A percentile compares a stretch with the other conserved stretches of the same genome.
Evolutionary conservation across 1,140 invertebrate species (phyloP).

Genomic region (Muscidifurax raptorellus): DNA sequence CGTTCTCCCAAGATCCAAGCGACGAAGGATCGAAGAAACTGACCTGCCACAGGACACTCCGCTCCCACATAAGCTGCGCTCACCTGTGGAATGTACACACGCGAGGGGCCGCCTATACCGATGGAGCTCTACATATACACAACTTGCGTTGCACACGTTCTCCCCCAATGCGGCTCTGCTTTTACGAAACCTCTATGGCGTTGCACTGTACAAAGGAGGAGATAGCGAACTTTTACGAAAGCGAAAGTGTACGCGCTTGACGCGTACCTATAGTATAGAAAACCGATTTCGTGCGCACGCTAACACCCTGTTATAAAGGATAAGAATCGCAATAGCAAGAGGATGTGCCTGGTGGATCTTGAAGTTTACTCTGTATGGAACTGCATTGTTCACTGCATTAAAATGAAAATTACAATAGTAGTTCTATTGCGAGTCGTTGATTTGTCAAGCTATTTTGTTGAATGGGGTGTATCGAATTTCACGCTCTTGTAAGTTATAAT

Average conservation of each 20-base stretch:
- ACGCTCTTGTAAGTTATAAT: neutral
- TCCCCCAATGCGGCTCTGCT: neutral
- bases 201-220: neutral
- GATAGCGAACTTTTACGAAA: constrained; percentile 40
- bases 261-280: neutral
- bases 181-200: constrained; percentile 30
- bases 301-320: neutral
- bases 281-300: neutral
- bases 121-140: constrained; percentile 10
- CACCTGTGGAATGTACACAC: neutral
- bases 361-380: too few relatives aligned
- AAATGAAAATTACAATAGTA: too few relatives aligned
- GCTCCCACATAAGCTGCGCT: neutral
- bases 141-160: neutral
- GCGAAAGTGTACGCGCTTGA: constrained; percentile 28
- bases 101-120: constrained; percentile 17
- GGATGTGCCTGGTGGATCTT: neutral
- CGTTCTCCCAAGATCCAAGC: constrained; percentile 4
- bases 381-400: too few relatives aligned
- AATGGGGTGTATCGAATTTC: too few relatives aligned
- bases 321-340: neutral
- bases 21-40: constrained; percentile 26
- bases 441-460: too few relatives aligned
- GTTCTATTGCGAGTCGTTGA: too few relatives aligned
- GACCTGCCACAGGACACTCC: neutral